Base-by-base conservation (phyloP, 2,797 vertebrate genomes). In the Tenualosa ilisha region DNA sequence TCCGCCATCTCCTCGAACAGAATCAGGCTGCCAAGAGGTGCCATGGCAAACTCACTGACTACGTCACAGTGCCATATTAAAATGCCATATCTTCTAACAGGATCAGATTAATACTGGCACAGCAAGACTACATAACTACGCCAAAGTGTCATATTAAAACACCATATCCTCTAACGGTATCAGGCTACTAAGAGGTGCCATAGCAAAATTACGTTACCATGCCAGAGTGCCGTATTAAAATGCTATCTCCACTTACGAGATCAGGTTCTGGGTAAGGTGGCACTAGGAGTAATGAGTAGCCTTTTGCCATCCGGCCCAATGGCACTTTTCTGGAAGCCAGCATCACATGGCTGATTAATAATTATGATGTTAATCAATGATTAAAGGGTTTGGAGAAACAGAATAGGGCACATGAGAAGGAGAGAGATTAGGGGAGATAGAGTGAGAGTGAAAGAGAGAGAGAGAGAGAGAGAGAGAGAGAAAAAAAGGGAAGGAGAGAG, bases 281-380 rank as follows among this genome's bases (percentile, higher is more conserved):
- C 65, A 37, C 65, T 40, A 3, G 31, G 40, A 22, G 72, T 79
- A 79, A 79, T 79, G 72, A 79, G 72, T 79, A 79, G 72, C 72
- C 40, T 46, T 40, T 40, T 40, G 31, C 65, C 65, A 17, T 37
- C 65, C 65, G 31, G 12, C 65, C 31, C 5, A 0, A 17, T 9
- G 40, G 20, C 17, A 46, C 72, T 46, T 9, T 43, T 20, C 72
- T 79, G 40, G 40, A 22, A 79, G 15, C 37, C 20, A 46, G 72
- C 37, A 46, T 79, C 72, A 46, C 40, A 46, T 9, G 72, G 17
- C 72, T 79, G 72, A 79, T 79, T 79, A 79, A 79, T 79, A 79
- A 79, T 43, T 79, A 79, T 79, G 72, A 79, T 79, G 40, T 79
- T 79, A 46, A 79, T 79, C 37, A 79, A 79, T 79, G 72, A 79